phyloP scores from a whole-genome alignment of 2,113 vertebrate genomes.

The Vulpes vulpes region DNA sequence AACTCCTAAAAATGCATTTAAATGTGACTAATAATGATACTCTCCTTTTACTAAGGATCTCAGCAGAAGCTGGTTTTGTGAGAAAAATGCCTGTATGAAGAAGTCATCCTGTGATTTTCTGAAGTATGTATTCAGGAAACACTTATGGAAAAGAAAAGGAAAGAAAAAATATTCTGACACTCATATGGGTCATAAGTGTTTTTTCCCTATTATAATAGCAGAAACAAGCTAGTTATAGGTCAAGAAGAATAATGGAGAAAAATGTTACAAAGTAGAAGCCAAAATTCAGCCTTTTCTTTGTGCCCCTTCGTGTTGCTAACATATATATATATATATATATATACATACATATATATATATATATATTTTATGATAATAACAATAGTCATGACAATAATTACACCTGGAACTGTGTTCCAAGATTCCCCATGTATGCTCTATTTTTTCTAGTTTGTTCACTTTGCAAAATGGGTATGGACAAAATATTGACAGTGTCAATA shows the following conservation, averaged over 20 bases:
- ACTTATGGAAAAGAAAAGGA: not conserved
- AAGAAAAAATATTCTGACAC: not conserved
- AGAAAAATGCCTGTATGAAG: not conserved
- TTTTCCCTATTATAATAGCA: not conserved
- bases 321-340: not conserved
- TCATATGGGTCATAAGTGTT: not conserved
- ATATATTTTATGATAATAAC: not conserved
- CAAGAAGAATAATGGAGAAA: slow-evolving; percentile 51
- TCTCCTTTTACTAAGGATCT: not conserved
- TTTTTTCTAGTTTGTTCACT: slow-evolving; percentile 49
- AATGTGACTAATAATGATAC: not conserved
- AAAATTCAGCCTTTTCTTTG: not conserved
- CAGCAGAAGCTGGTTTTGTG: slow-evolving; percentile 21
- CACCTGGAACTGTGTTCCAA: not conserved
- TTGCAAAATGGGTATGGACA: not conserved
- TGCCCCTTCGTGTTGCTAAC: not conserved
- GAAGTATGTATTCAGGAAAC: slow-evolving; percentile 40
- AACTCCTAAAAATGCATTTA: not conserved
- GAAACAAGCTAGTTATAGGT: not conserved
- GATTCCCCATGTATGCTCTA: not conserved
- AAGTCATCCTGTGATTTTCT: slow-evolving; percentile 28
- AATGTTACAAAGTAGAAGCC: slow-evolving; percentile 33
- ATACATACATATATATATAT: not conserved
- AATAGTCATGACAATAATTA: not conserved
- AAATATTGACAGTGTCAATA: not conserved